Evolutionary conservation across 2,113 vertebrate species (phyloP).

Genomic region (Gulo gulo): DNA sequence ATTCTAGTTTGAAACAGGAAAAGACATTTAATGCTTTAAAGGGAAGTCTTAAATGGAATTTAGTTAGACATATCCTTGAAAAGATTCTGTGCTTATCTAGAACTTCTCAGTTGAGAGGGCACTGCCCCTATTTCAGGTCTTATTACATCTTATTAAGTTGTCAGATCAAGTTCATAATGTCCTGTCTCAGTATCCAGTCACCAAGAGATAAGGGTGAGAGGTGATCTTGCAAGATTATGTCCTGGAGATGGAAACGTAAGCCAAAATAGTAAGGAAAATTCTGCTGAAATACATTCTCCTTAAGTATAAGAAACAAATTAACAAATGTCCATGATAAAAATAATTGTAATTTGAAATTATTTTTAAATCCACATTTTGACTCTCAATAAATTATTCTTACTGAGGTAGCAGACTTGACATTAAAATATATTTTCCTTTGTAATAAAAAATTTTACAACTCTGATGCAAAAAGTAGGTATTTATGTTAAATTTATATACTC

Average conservation of each 20-base stretch:
- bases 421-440: conserved; percentile 11
- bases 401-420: neutral
- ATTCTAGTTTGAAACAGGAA: conserved; percentile 62
- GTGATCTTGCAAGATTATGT: conserved; percentile 58
- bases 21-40: conserved; percentile 66
- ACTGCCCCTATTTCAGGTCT: conserved; percentile 66
- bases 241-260: conserved; percentile 48
- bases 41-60: conserved; percentile 55
- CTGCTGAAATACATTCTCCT: conserved; percentile 5
- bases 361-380: conserved; percentile 22
- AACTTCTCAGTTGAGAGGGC: conserved; percentile 62
- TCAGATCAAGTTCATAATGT: conserved; percentile 71
- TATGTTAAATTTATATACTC: neutral
- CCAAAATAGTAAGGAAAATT: conserved; percentile 34
- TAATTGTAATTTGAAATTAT: conserved; percentile 43
- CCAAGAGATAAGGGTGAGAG: conserved; percentile 58
- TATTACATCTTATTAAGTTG: conserved; percentile 76
- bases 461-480: neutral
- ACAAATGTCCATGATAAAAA: conserved; percentile 23
- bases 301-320: conserved; percentile 32
- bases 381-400: neutral
- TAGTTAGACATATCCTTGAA: conserved; percentile 62
- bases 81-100: conserved; percentile 62
- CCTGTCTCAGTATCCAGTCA: conserved; percentile 53
- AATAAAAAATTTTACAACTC: neutral